Percentiles rank a stretch among this genome's conserved stretches.
Evolutionary conservation across 2,797 vertebrate genomes (phyloP).

Genomic region (Anguilla obscura): DNA sequence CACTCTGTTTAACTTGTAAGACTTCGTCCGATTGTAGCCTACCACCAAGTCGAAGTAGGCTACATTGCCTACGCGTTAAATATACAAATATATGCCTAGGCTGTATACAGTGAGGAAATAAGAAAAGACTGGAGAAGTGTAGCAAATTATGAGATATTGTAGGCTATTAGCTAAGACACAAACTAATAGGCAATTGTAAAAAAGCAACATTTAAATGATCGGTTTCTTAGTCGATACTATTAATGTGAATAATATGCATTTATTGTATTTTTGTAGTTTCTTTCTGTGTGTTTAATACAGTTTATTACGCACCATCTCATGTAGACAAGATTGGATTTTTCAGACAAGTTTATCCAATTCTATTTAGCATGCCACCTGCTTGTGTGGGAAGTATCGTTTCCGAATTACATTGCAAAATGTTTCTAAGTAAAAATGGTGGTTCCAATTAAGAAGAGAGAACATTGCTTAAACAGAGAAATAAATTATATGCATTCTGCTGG

Average conservation of each 20-base stretch:
- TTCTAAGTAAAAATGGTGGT: background rate
- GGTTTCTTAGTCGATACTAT: background rate
- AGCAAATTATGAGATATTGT: background rate
- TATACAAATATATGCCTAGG: background rate
- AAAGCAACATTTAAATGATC: background rate
- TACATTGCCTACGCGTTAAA: background rate
- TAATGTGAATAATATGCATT: background rate
- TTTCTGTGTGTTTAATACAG: too few species aligned
- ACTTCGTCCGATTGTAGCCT: background rate
- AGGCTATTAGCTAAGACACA: background rate
- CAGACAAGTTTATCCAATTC: background rate
- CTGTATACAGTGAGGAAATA: background rate
- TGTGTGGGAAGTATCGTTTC: background rate
- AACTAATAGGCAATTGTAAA: background rate
- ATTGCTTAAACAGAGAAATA: background rate
- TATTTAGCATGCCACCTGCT: background rate
- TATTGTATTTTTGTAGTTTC: too few species aligned
- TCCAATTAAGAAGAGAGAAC: background rate
- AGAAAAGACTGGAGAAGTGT: background rate
- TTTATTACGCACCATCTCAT: background rate
- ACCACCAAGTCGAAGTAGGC: background rate
- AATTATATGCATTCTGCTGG: background rate
- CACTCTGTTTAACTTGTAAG: background rate
- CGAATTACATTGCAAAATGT: background rate
- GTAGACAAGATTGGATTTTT: background rate